Base-by-base conservation (phyloP, 2,113 vertebrate species). In the Pholis gunnellus region DNA sequence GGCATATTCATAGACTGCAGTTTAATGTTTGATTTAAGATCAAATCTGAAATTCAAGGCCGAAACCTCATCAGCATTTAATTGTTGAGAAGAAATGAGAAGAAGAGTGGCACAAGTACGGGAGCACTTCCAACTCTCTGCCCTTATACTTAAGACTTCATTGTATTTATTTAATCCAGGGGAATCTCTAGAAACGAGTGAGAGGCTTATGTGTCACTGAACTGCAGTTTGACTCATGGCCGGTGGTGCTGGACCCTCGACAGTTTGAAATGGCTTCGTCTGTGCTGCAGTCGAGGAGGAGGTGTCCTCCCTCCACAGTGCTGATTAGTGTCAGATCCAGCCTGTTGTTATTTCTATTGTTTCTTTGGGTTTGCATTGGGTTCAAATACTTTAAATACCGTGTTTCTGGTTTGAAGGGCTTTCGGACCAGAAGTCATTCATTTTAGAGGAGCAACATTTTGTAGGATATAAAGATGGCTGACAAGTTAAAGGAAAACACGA, bases 121-220 rank as follows among this genome's bases (percentile, higher is more conserved):
- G 17, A 31, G 46, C 40, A 20, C 13, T 15, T 54, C 29, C 14
- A 29, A 40, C 29, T 20, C 27, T 40, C 64, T 36, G 9, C 15
- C 5, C 36, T 46, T 13, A 31, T 40, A n/a, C 64, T 64, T 63
- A 0, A 20, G 2, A 67, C n/a, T 52, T 5, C 2, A 1, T 9
- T 22, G 63, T 29, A 72, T 66, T 15, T 25, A 9, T 60, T n/a
- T 22, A 71, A 50, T 74, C 31, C 15, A 6, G 14, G 15, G 14
- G 15, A 79, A 54, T n/a, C 54, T 80, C 8, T 40, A n/a, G 52
- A 48, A 56, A 66, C 46, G 10, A 38, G 2, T 18, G 18, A 63
- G 46, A 54, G 4, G 17, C 79, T 72, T 65, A 44, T 18, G 66
- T 34, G 17, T 56, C 56, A 18, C 69, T 59, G 65, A 48, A 57